Base-by-base conservation (phyloP, 2,888 invertebrate genomes). In the Xestoiulus laeticollis region DNA sequence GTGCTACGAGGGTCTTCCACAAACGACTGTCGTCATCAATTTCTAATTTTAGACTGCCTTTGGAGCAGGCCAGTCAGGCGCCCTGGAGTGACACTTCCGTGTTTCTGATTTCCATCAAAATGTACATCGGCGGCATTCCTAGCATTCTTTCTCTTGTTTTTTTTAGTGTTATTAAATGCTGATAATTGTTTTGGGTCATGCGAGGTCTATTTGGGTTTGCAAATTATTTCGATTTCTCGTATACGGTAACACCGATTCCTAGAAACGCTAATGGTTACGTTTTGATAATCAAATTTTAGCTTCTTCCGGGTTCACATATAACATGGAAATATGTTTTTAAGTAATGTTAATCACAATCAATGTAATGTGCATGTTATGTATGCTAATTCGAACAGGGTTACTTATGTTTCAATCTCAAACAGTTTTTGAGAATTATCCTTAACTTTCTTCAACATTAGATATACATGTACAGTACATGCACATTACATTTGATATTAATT, bases 41-140 rank as follows among this genome's bases (percentile, higher is more conserved):
- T 26, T 22, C 68, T 68, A 68, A 68, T 68, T 68, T 68, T 26
- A 68, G 26, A 2, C 6, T 26, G 8, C 14, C 26, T 68, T 68
- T 26, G 10, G 26, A 68, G n/a, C n/a, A 6, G 59, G 59, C n/a
- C 59, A 68, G 26, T 4, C 68, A 68, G 68, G 68, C 68, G 68
- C 68, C 68, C 22, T 68, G 68, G 68, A 26, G 68, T 26, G 26
- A 68, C 68, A n/a, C 68, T 68, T 68, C 68, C 68, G 68, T 68
- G 68, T 68, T 68, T 68, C 68, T 68, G 68, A 68, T 68, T 68
- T 68, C 68, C 68, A 68, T 68, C 26, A 22, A 68, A 68, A 68
- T 68, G 68, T 22, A 26, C 68, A 68, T 68, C 68, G 68, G 68
- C 68, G 26, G 68, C 68, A 68, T 68, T 68, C 68, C 68, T 68